Conservation (phyloP, 2,113 vertebrate species). For the Sarotherodon lohbergeri region DNA sequence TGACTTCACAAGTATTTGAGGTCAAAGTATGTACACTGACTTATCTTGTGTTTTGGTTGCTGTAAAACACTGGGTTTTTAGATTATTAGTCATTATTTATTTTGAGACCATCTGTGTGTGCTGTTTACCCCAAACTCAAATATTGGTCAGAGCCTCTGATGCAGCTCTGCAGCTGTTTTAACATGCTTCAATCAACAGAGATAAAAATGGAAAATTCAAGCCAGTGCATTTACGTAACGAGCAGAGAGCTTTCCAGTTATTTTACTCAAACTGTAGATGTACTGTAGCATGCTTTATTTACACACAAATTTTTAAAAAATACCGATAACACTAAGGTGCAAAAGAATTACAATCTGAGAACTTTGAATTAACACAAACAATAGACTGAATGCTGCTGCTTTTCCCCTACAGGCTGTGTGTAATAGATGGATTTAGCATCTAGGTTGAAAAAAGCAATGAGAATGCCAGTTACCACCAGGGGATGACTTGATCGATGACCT, state of each 20-base stretch:
- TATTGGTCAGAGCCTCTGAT: not conserved
- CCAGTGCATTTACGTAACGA: not conserved
- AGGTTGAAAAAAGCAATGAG: not conserved
- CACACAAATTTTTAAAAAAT: accelerated
- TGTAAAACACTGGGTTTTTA: not conserved
- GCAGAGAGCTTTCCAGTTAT: not conserved
- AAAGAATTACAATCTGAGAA: not conserved
- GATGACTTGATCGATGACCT: not conserved
- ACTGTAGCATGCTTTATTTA: not conserved
- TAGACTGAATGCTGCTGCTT: not conserved
- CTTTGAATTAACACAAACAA: not conserved
- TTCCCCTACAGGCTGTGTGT: not conserved
- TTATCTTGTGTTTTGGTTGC: not conserved
- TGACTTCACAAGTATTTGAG: not conserved
- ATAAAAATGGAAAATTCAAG: not conserved
- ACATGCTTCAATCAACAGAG: not conserved
- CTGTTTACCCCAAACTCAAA: not conserved
- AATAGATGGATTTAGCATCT: not conserved
- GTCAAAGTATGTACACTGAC: not conserved
- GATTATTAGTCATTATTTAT: not conserved
- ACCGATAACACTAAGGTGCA: not conserved
- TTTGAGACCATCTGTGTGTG: not conserved
- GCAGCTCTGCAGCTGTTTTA: not conserved
- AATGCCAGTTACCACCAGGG: not conserved
- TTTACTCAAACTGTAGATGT: not conserved